Base-by-base conservation (phyloP, 2,113 vertebrate genomes). In the Microtus montanus region DNA sequence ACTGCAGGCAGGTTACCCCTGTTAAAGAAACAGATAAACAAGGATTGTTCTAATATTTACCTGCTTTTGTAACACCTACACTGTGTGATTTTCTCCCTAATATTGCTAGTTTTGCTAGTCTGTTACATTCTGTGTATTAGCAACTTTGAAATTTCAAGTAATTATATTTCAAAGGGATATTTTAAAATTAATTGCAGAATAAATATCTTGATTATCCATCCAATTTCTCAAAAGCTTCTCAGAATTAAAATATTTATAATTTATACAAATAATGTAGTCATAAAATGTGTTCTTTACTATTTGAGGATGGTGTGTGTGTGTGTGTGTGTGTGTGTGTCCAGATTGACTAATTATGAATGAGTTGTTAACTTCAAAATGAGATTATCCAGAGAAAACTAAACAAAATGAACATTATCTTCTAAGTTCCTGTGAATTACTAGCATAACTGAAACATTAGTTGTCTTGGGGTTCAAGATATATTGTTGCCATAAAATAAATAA, bases 141-240 rank as follows among this genome's bases (percentile, higher is more conserved):
- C 11, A 0, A 6, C 38, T 93, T 93, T 86, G 52, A 92, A 93
- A 92, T 79, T 33, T 35, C 73, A 85, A 92, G 6, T 84, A 82
- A 70, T 91, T 87, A 78, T 4, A 52, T 86, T 71, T n/a, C 79
- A 77, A 95, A 96, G 93, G 13, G 7, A 82, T 90, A 96, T 12
- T 26, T 80, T 70, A 15, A 90, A 86, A 54, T 20, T 64, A 64
- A 79, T 74, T 93, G 75, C 47, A 28, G 28, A 73, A 78, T 12
- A 80, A 93, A 73, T 82, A 10, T 33, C 11, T 85, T 92, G 12
- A 54, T 54, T 38, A 77, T 63, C 44, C 73, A 54, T 83, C 92
- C 71, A 68, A 74, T 78, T 89, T 89, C 54, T 9, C 38, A 71
- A 22, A 87, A 13, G 7, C 20, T n/a, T 86, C 28, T 41, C 28